Evolutionary conservation across 2,113 vertebrate genomes (phyloP).

Genomic region (Gallinago paraguaiae): DNA sequence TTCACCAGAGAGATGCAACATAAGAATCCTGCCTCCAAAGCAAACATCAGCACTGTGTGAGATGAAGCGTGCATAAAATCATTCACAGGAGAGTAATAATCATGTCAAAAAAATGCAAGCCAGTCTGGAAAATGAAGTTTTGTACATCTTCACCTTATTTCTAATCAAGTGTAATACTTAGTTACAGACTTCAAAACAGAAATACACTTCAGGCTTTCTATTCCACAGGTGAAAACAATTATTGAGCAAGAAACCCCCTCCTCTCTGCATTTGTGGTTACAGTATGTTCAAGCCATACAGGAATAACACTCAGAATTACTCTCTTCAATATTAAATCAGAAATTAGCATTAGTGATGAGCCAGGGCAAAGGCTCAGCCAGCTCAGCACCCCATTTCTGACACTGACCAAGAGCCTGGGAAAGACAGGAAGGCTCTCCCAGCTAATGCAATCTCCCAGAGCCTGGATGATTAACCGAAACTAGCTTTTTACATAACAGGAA

Average conservation of each 20-base stretch:
- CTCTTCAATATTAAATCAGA: background rate
- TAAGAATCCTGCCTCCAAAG: background rate
- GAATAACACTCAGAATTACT: background rate
- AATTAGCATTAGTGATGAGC: background rate
- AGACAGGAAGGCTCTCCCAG: background rate
- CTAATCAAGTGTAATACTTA: background rate
- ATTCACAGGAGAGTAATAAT: background rate
- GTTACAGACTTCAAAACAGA: background rate
- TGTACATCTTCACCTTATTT: background rate
- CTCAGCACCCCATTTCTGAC: background rate
- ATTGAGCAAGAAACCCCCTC: background rate
- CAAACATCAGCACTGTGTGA: background rate
- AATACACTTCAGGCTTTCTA: background rate
- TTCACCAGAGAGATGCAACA: background rate
- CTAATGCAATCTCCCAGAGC: background rate
- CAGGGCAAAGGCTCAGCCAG: background rate
- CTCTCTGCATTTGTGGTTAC: background rate
- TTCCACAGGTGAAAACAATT: background rate
- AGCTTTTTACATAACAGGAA: background rate
- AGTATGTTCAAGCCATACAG: background rate
- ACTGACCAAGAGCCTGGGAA: background rate
- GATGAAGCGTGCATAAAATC: background rate
- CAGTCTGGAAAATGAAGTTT: background rate
- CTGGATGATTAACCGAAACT: background rate
- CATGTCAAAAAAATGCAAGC: background rate